Base-by-base conservation (phyloP, 2,888 invertebrate species). In the Myopa tessellatipennis region DNA sequence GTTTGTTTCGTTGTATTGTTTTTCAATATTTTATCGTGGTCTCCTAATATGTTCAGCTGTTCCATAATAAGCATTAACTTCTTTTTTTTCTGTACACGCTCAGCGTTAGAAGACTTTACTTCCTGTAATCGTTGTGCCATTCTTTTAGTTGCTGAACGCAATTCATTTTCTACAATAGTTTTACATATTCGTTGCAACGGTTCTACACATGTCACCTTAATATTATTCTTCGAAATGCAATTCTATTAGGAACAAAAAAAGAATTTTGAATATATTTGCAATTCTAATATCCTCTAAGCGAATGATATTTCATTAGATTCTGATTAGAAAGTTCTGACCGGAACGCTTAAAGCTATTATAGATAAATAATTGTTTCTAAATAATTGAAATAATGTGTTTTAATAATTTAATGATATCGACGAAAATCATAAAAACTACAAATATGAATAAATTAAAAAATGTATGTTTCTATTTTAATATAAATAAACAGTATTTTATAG, bases 11-110 rank as follows among this genome's bases (percentile, higher is more conserved):
- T 68, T 58, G 26, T 71, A 34, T 18, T 74, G 7, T 45, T 52
- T 74, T 67, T 65, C 5, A 67, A 4, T 12, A 38, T 55, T 40
- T 74, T 40, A 7, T 34, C 6, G 67, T 55, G 67, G 16, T 36
- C 16, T 12, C 67, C 55, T 6, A 74, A 26, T n/a, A 52, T 38
- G 52, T 36, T 67, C n/a, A 74, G 40, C 38, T 74, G 67, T 4
- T 55, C 36, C 38, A 74, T 34, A 10, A 74, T 38, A 38, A 52
- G 4, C 4, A 55, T n/a, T 58, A 67, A 7, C 55, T 74, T 55
- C 18, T 58, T 67, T 55, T 36, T 68, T 38, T 58, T 67, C 2
- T 36, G 67, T 58, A n/a, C 67, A 38, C 12, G 12, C 55, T 18
- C 36, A 58, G 52, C 74, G 18, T 68, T 68, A 3, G 67, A 67